These are phyloP conservation scores for Acanthosepion esculentum DNA, from an alignment of 2,888 invertebrate genomes.

Conservation along the genomic window DNA sequence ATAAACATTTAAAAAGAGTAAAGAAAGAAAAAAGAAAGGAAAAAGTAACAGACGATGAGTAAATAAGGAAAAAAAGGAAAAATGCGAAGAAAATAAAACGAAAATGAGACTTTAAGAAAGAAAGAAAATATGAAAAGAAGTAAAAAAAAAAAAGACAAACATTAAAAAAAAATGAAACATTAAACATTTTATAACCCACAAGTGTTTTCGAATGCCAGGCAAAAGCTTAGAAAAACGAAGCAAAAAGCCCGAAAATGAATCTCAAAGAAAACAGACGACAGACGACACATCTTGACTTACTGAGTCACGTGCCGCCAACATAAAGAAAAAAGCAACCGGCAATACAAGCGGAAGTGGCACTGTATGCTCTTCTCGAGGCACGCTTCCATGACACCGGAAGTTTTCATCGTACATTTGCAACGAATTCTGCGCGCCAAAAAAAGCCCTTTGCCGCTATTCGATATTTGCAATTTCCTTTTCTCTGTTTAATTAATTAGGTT, in stretches of 20 bases:
- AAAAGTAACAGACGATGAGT: too few species aligned
- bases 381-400: neutral
- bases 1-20: too few species aligned
- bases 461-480: neutral
- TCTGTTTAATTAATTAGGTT: conserved; percentile 33
- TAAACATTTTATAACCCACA: neutral
- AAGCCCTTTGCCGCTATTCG: neutral
- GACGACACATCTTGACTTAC: neutral
- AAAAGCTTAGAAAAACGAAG: neutral
- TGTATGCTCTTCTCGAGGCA: neutral
- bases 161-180: neutral
- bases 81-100: too few species aligned
- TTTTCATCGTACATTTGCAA: neutral
- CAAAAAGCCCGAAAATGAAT: neutral
- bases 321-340: neutral
- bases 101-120: too few species aligned
- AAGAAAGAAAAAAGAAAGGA: too few species aligned
- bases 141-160: too few species aligned
- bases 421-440: neutral
- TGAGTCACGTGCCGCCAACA: neutral
- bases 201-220: neutral
- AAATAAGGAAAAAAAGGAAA: too few species aligned
- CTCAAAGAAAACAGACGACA: neutral
- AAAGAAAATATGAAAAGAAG: too few species aligned
- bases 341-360: neutral